A percentile compares a stretch with the other conserved stretches of the same genome.
Conservation (phyloP, 1,140 invertebrate genomes). For the Bemisia tabaci region DNA sequence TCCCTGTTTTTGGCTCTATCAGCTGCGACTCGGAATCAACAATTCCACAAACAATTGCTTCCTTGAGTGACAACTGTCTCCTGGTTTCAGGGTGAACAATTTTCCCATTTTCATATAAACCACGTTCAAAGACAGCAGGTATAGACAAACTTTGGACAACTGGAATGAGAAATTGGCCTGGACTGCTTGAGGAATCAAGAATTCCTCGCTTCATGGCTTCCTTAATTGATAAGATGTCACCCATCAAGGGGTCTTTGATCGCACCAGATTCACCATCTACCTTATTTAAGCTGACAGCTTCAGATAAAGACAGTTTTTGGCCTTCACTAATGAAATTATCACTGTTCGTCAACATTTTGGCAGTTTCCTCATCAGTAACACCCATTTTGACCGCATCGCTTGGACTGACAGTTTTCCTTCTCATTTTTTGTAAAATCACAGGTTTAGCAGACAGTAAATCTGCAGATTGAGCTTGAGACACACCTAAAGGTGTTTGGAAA, state of each 20-base stretch:
- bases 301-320: slow-evolving; percentile 47
- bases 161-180: slow-evolving; percentile 65
- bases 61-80: slow-evolving; percentile 50
- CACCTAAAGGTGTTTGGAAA: slow-evolving; percentile 46
- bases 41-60: slow-evolving; percentile 77
- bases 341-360: slow-evolving; percentile 16
- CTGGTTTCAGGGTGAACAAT: slow-evolving; percentile 86
- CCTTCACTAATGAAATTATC: slow-evolving; percentile 47
- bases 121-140: slow-evolving; percentile 66
- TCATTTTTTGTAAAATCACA: slow-evolving; percentile 60
- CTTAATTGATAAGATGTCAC: slow-evolving; percentile 59
- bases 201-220: slow-evolving; percentile 75
- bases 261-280: slow-evolving; percentile 60
- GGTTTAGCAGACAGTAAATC: slow-evolving; percentile 47
- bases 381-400: slow-evolving; percentile 55
- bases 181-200: slow-evolving; percentile 54
- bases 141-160: slow-evolving; percentile 64
- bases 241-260: slow-evolving; percentile 68
- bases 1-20: slow-evolving; percentile 40
- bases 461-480: slow-evolving; percentile 37
- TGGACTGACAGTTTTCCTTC: slow-evolving; percentile 53
- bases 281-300: slow-evolving; percentile 59
- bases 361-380: slow-evolving; percentile 59
- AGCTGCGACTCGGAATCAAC: slow-evolving; percentile 59
- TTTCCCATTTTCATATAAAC: slow-evolving; percentile 65